Evolutionary conservation across 2,113 vertebrate genomes (phyloP), one percentile per base, ranked within the genome.

Genomic region (Cryptotis parvus): DNA sequence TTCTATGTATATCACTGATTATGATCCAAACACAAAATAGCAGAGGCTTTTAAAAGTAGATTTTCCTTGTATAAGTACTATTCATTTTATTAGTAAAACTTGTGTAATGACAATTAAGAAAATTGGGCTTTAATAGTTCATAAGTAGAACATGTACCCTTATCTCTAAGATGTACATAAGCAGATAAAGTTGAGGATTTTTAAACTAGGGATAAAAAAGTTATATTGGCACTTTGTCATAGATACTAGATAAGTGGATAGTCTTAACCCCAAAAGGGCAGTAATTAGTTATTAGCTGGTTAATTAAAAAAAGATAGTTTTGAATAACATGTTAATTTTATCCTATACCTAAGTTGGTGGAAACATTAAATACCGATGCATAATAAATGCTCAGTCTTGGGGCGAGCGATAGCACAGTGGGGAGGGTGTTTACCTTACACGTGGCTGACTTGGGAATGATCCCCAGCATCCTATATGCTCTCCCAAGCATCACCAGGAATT

Each of bases 21-120:
- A 20, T 55, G 55, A 58, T 20, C 55, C 55, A 20, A 58, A 58
- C 20, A 24, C 18, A 58, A 18, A 58, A 58, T 5, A 58, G 24
- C 20, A 58, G 22, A 22, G n/a, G n/a, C n/a, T n/a, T n/a, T n/a
- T n/a, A n/a, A 11, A 70, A 75, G 11, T 83, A 66, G 76, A 55
- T 73, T 73, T 82, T 87, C 73, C 70, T 69, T 63, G 43, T 49
- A 58, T 18, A 49, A 81, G 29, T 8, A 72, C 49, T 68, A 24
- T 69, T 82, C 3, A 37, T 91, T 93, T 89, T 45, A 66, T 31
- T 87, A 33, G 33, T 37, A 37, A 75, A 88, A 58, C 7, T 16
- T 91, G 22, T 70, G 35, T 43, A 92, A 27, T 84, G 4, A 82
- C 31, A 79, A 12, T 66, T 79, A 93, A 86, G 68, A 78, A 77